A percentile compares a stretch with the other conserved stretches of the same genome.
Conservation (phyloP, 2,888 invertebrate genomes). For the Suillia variegata region DNA sequence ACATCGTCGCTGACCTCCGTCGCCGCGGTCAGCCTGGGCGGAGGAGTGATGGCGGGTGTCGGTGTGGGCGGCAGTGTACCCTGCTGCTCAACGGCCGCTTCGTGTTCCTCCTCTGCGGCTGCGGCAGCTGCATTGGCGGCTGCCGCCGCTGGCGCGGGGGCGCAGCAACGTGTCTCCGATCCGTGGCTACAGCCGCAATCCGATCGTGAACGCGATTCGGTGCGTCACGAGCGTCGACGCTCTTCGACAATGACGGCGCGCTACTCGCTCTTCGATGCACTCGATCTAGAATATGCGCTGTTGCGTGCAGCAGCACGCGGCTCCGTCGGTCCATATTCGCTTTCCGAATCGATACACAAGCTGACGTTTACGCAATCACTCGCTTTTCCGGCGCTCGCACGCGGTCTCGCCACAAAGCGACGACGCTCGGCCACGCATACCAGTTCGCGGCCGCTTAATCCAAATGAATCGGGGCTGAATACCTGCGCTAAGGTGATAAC, state of each 20-base stretch:
- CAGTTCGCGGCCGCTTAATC: constrained; percentile 65
- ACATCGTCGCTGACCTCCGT: constrained; percentile 67
- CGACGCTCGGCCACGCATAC: constrained; percentile 64
- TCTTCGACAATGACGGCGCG: constrained; percentile 68
- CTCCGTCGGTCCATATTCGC: constrained; percentile 73
- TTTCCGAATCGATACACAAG: constrained; percentile 75
- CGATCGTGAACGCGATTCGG: constrained; percentile 54
- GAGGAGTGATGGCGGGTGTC: too few species aligned
- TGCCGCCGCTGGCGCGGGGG: constrained; percentile 43
- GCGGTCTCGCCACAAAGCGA: constrained; percentile 71
- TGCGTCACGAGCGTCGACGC: constrained; percentile 63
- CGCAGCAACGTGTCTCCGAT: constrained; percentile 60
- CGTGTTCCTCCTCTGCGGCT: constrained; percentile 64
- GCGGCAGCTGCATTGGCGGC: constrained; percentile 56
- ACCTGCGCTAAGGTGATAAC: constrained; percentile 75
- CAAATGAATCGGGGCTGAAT: constrained; percentile 70
- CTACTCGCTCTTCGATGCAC: constrained; percentile 73
- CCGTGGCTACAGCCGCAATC: constrained; percentile 61
- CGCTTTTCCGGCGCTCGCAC: constrained; percentile 74
- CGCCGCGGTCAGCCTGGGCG: constrained; percentile 59
- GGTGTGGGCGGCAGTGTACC: constrained; percentile 41
- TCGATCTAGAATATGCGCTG: constrained; percentile 74
- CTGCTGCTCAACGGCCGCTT: constrained; percentile 47
- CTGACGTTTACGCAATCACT: constrained; percentile 75
- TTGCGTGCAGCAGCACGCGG: constrained; percentile 72